Evolutionary conservation across 2,888 invertebrate species (phyloP).

Genomic region (Drosophila robusta): DNA sequence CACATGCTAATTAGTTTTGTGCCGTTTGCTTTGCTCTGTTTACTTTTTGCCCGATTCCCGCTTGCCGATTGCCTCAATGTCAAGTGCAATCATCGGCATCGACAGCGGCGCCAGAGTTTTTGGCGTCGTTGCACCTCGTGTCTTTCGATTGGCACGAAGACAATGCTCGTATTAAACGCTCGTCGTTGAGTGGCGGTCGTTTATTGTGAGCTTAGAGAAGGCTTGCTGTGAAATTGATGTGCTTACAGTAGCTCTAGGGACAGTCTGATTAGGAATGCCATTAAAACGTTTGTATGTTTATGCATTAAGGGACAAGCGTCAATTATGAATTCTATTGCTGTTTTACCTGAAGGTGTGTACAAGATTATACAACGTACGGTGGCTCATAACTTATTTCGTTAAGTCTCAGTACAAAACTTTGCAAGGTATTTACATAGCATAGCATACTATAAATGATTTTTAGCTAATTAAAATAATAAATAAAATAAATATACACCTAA

Average conservation of each 20-base stretch:
- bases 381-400: background rate
- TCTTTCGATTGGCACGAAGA: constrained; percentile 25
- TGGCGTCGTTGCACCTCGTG: constrained; percentile 37
- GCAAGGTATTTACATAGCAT: background rate
- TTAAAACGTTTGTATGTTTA: constrained; percentile 12
- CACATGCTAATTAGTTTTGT: constrained; percentile 71
- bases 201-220: constrained; percentile 11
- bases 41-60: constrained; percentile 45
- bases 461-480: too few species aligned
- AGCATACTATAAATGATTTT: too few species aligned
- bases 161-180: constrained; percentile 17
- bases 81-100: constrained; percentile 55
- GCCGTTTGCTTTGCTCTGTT: constrained; percentile 59
- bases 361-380: constrained; percentile 14
- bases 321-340: constrained; percentile 38
- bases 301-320: constrained; percentile 20
- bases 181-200: constrained; percentile 4
- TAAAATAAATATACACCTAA: too few species aligned
- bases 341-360: constrained; percentile 33
- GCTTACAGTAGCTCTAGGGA: constrained; percentile 1
- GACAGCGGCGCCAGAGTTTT: constrained; percentile 13
- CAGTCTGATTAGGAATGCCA: constrained; percentile 18
- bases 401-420: background rate
- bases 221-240: constrained; percentile 21
- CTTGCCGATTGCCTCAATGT: constrained; percentile 50